Base-by-base conservation (phyloP, 2,797 vertebrate genomes). In the Pseudocheirus occidentalis region DNA sequence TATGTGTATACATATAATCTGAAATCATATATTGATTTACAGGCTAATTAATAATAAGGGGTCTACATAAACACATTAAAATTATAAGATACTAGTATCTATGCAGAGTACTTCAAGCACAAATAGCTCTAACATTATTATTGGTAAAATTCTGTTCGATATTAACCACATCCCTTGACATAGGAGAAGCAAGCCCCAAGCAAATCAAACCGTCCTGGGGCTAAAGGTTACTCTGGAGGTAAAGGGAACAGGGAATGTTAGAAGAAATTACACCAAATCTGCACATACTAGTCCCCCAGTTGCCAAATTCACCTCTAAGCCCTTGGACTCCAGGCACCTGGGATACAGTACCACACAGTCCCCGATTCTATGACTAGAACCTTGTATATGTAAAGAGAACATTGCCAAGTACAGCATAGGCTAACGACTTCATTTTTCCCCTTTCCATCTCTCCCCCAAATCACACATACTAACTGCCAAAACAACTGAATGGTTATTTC, bases 351-450 rank as follows among this genome's bases (percentile, higher is more conserved):
- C 66, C 21, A 24, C 18, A 9, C 21, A 87, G 40, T 46, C 40
- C 40, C 40, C 40, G 50, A 5, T 46, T 87, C 73, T 10, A 50
- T 87, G 73, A 46, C 73, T 87, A 87, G 40, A 87, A 87, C 73
- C 40, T 87, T 87, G 73, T 87, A 50, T 50, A 46, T 50, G 96
- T 95, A 96, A 97, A 97, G 96, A 95, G 97, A 97, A 96, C 52
- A 93, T 40, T 7, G 95, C 97, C 97, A 97, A 97, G 91, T 97
- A 97, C 95, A 98, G 97, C 53, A 93, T 16, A 53, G 73, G 94
- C 91, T 93, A 89, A 93, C 92, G 91, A 97, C 96, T 95, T 87
- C 40, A 0, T 31, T 29, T 94, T 96, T 96, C 94, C 29, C 57
- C 92, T 94, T 93, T 55, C 93, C 94, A 94, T 93, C 94, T 97